Evolutionary conservation across 2,888 invertebrate genomes (phyloP).

Genomic region (Timema podura): DNA sequence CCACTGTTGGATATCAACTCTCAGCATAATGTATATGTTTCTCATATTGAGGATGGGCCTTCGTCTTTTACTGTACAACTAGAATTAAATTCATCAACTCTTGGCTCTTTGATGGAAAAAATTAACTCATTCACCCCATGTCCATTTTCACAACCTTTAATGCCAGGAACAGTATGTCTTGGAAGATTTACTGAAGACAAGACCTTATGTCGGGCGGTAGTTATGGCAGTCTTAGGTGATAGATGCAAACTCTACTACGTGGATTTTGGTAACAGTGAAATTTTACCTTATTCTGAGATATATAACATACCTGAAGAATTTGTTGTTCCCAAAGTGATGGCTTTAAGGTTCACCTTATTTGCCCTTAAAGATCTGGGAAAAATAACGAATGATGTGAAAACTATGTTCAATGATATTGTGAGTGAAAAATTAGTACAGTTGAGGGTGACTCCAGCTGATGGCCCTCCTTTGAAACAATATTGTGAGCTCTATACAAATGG

Average conservation of each 20-base stretch:
- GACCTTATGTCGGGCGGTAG: slow-evolving; percentile 69
- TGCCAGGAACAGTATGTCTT: slow-evolving; percentile 72
- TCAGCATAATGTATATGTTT: slow-evolving; percentile 65
- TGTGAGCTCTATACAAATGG: slow-evolving; percentile 60
- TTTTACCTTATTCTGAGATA: slow-evolving; percentile 64
- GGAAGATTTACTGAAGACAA: slow-evolving; percentile 67
- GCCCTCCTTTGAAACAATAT: slow-evolving; percentile 68
- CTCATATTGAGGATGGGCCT: slow-evolving; percentile 76
- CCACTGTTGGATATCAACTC: slow-evolving; percentile 50
- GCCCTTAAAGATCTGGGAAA: slow-evolving; percentile 55
- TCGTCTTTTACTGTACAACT: slow-evolving; percentile 72
- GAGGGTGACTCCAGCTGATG: slow-evolving; percentile 64
- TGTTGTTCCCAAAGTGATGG: slow-evolving; percentile 68
- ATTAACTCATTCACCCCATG: slow-evolving; percentile 59
- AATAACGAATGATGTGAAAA: slow-evolving; percentile 57
- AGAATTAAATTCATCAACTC: slow-evolving; percentile 53
- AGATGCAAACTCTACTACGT: slow-evolving; percentile 75
- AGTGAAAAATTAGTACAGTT: slow-evolving; percentile 59
- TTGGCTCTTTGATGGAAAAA: slow-evolving; percentile 67
- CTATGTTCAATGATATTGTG: slow-evolving; percentile 66
- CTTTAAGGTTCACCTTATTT: slow-evolving; percentile 67
- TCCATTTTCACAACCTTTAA: slow-evolving; percentile 61
- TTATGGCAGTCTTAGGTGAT: slow-evolving; percentile 66
- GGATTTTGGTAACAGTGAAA: slow-evolving; percentile 75
- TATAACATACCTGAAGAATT: slow-evolving; percentile 71